Percentiles rank a stretch among this genome's conserved stretches.
phyloP scores from a whole-genome alignment of 1,140 invertebrate genomes.

The Ruditapes philippinarum region DNA sequence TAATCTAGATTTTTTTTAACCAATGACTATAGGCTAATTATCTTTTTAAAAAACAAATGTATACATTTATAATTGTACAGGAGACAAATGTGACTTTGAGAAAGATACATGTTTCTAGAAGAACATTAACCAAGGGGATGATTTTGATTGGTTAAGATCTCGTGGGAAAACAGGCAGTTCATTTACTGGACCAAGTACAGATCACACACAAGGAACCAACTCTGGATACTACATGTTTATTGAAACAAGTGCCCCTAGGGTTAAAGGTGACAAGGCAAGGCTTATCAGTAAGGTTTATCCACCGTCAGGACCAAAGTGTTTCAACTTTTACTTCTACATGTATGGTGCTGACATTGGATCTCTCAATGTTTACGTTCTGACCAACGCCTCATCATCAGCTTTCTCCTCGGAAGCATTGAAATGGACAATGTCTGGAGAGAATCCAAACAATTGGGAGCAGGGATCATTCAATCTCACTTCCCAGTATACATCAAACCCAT shows the following conservation, averaged over 20 bases:
- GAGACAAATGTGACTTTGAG: constrained; percentile 77
- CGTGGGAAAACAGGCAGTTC: constrained; percentile 86
- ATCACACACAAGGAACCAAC: constrained; percentile 77
- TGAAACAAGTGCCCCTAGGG: constrained; percentile 75
- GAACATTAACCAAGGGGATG: constrained; percentile 73
- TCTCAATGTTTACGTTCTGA: constrained; percentile 74
- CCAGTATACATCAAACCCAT: constrained; percentile 78
- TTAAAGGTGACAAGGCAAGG: constrained; percentile 72
- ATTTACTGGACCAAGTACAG: constrained; percentile 79
- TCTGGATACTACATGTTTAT: constrained; percentile 65
- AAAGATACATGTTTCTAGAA: constrained; percentile 79
- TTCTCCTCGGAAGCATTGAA: constrained; percentile 74
- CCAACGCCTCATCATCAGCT: constrained; percentile 70
- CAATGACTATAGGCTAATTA: too few species aligned
- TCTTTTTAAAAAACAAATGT: too few species aligned
- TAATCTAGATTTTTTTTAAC: too few species aligned
- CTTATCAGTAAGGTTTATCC: constrained; percentile 72
- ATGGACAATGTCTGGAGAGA: constrained; percentile 74
- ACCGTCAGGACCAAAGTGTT: constrained; percentile 65
- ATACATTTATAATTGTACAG: constrained; percentile 9
- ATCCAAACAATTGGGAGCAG: constrained; percentile 73
- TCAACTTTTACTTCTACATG: constrained; percentile 84
- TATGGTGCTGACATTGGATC: constrained; percentile 79
- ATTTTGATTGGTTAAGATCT: constrained; percentile 82
- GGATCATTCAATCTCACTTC: constrained; percentile 77